Base-by-base conservation (phyloP, 2,113 vertebrate genomes). In the Notarius lentiginosus region DNA sequence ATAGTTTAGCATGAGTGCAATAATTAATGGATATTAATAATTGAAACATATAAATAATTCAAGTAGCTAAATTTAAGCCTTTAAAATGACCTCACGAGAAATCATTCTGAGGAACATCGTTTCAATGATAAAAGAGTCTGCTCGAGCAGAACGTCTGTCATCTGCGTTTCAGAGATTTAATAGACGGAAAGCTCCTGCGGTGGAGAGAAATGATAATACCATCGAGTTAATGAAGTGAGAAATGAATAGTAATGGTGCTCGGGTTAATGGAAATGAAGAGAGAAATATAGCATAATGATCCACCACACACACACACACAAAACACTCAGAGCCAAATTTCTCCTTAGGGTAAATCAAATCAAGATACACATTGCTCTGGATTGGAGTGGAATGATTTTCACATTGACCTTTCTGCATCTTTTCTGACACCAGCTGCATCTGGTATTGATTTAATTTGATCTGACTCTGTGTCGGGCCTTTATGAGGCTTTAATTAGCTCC, bases 221-320 rank as follows among this genome's bases (percentile, higher is more conserved):
- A 10, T 86, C 53, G 30, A 60, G 65, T 7, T 86, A 86, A 86
- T 86, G 85, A 60, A 47, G 85, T 41, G 70, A 86, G 85, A 80
- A 79, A 49, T 53, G 51, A 63, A 79, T 68, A 70, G n/a, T 56
- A 24, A 66, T 27, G 18, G 27, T 55, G 51, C 20, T 66, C 20
- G 27, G 20, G 49, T 56, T 86, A 80, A 80, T 58, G 63, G 41
- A 63, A 85, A 53, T 11, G 22, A 24, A 76, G 41, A 27, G 51
- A 65, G 53, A 79, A 79, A 53, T 55, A 17, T n/a, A 56, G 24
- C 65, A 81, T 75, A 60, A 75, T 72, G 77, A 86, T 65, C 11
- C 10, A 15, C 24, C 4, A 75, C 24, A 18, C 20, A 14, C 63
- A 53, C 14, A 60, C 30, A 63, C 34, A 47, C 27, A 41, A 41